Evolutionary conservation across 2,888 invertebrate species (phyloP), one percentile per base, ranked within the genome.

Genomic region (Morpho deidamia): DNA sequence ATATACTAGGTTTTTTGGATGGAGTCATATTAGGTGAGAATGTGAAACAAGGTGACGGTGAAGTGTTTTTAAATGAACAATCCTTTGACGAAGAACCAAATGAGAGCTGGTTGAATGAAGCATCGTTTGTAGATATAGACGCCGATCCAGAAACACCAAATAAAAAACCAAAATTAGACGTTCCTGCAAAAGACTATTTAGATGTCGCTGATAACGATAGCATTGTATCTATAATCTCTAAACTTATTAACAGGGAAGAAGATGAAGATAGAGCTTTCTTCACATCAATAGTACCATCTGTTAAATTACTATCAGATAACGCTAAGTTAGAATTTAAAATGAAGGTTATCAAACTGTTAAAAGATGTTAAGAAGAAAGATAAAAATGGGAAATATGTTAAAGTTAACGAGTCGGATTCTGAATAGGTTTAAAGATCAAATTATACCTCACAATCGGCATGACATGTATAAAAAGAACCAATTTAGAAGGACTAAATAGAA

Each of bases 231-330:
- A 63, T 81, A 5, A 69, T 83, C 11, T 71, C 75, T 8, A 77
- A 68, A 51, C 57, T 84, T 34, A 70, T 83, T 39, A 71, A 76
- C n/a, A 77, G 69, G 35, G 84, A 85, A 49, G 79, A 82, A 7
- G 84, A 85, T 32, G 83, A 83, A 45, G 83, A 84, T 40, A 72
- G 78, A 42, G 74, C 83, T 0, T 85, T 84, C 65, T 85, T 85
- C 50, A 79, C 72, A 35, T 83, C 83, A 0, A 75, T 85, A 41
- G 72, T 73, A 1, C 82, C 83, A 0, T 56, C 72, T 0, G 83
- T 85, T 2, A 83, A 83, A 59, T 64, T 62, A 1, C 60, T 85
- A 11, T 70, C 76, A 0, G 74, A 75, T 7, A 68, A 69, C 7
- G 68, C 74, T 0, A 85, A 80, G 60, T 68, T 82, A 8, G 70